Evolutionary conservation across 1,140 invertebrate species (phyloP), one percentile per base, ranked within the genome.

Genomic region (Belonocnema kinseyi): DNA sequence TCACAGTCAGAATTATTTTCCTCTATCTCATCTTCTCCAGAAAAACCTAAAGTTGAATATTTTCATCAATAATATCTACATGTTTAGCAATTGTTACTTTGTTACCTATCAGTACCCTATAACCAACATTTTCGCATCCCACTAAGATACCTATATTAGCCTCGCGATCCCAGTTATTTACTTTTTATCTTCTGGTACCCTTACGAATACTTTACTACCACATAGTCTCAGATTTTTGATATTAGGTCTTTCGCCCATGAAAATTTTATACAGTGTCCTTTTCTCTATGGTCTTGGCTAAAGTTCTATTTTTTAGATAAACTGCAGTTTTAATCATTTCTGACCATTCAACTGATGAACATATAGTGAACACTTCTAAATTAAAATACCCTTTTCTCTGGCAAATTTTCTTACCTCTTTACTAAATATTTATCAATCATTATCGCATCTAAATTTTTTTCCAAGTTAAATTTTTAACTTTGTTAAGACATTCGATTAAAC

Each of bases 361-460:
- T 77, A 77, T 11, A 14, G 33, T n/a, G 72, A 53, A 77, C 53
- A 73, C 21, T 52, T 54, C 17, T 26, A 19, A 50, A 61, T 53
- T 53, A 52, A n/a, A 50, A 77, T 77, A 16, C 76, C 72, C 17
- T 77, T 77, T 26, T 17, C 5, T 61, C 51, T 17, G 70, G 53
- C 4, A 71, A 76, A 76, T 19, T 79, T 56, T 72, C 74, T 80
- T 54, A 85, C 21, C 46, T 76, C 50, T 54, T 19, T 50, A 82
- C 83, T 87, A 21, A 85, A 75, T 82, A 82, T 85, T 77, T 86
- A 83, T 70, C 17, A 80, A 2, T 19, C n/a, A 17, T 56, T 56
- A 19, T 56, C 54, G 54, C 54, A 56, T 13, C 54, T 2, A 14
- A 13, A 56, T 19, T 56, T 2, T 56, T 56, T 56, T 56, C 2